Evolutionary conservation across 1,140 invertebrate species (phyloP).

Genomic region (Pseudomyrmex flavicornis): DNA sequence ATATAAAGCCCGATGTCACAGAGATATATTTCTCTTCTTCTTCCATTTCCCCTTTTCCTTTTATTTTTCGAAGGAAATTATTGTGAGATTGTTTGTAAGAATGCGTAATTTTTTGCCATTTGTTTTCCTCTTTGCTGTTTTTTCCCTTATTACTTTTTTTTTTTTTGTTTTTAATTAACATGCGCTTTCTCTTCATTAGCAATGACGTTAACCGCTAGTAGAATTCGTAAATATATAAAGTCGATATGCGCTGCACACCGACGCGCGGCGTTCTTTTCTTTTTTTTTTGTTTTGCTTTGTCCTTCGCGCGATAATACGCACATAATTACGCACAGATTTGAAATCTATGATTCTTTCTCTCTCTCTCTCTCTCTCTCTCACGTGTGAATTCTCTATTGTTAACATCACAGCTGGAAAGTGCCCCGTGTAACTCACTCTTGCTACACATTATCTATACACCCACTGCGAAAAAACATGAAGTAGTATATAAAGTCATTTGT

Average conservation of each 20-base stretch:
- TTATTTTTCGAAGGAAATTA: background rate
- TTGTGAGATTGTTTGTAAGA: background rate
- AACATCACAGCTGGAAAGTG: slow-evolving; percentile 68
- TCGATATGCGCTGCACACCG: slow-evolving; percentile 18
- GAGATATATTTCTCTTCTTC: background rate
- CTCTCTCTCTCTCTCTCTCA: background rate
- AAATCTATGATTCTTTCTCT: background rate
- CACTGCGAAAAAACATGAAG: slow-evolving; percentile 63
- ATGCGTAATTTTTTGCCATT: slow-evolving; percentile 18
- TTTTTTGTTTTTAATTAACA: slow-evolving; percentile 33
- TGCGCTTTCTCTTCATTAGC: slow-evolving; percentile 26
- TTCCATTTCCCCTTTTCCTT: background rate
- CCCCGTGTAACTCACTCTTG: slow-evolving; percentile 20
- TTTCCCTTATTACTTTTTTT: slow-evolving; percentile 1
- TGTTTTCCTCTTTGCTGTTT: slow-evolving; percentile 38
- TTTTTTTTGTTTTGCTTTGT: slow-evolving; percentile 62
- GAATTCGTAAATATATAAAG: slow-evolving; percentile 28
- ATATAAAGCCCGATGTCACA: slow-evolving; percentile 33
- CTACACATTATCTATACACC: slow-evolving; percentile 62
- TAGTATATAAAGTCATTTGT: slow-evolving; percentile 55
- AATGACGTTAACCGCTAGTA: slow-evolving; percentile 57
- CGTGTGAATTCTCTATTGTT: slow-evolving; percentile 57
- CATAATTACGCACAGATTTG: slow-evolving; percentile 47
- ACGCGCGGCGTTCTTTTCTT: background rate
- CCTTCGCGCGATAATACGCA: slow-evolving; percentile 52